Percentiles rank a stretch among this genome's conserved stretches.
These are phyloP conservation scores for Chaetodon auriga DNA, from an alignment of 2,113 vertebrate genomes.

Conservation along the genomic window DNA sequence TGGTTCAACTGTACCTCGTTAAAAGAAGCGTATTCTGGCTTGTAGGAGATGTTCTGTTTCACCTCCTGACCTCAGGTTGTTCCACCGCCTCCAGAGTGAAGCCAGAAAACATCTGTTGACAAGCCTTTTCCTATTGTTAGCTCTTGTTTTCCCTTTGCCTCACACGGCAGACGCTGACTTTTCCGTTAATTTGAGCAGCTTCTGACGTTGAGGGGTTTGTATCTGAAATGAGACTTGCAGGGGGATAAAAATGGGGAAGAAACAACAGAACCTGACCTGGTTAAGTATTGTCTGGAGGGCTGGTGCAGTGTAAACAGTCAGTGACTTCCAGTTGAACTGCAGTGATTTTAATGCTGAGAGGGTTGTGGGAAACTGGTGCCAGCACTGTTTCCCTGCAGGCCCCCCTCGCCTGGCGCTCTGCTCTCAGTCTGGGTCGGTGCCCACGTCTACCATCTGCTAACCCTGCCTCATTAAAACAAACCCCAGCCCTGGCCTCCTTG, in stretches of 20 bases:
- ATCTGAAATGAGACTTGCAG: constrained; percentile 9
- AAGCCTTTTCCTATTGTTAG: background rate
- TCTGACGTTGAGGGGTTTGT: constrained; percentile 10
- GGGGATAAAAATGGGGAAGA: background rate
- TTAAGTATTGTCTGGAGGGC: constrained; percentile 38
- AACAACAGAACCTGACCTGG: constrained; percentile 26
- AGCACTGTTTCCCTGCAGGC: constrained; percentile 32
- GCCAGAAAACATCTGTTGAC: background rate
- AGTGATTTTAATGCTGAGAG: constrained; percentile 37
- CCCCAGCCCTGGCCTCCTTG: background rate
- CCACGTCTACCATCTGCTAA: constrained; percentile 70
- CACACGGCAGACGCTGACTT: background rate
- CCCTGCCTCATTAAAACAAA: constrained; percentile 60
- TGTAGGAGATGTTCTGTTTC: background rate
- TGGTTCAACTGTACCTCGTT: background rate
- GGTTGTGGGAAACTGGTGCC: constrained; percentile 28
- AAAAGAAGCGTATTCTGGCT: background rate
- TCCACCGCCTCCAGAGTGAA: background rate
- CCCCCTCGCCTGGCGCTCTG: constrained; percentile 21
- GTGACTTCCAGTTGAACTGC: constrained; percentile 50
- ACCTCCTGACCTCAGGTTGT: background rate
- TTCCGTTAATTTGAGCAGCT: background rate
- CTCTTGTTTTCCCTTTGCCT: background rate
- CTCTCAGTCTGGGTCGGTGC: constrained; percentile 58
- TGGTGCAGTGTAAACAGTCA: constrained; percentile 23